Evolutionary conservation across 2,113 vertebrate genomes (phyloP), one percentile per base, ranked within the genome.

Genomic region (Rutilus rutilus): DNA sequence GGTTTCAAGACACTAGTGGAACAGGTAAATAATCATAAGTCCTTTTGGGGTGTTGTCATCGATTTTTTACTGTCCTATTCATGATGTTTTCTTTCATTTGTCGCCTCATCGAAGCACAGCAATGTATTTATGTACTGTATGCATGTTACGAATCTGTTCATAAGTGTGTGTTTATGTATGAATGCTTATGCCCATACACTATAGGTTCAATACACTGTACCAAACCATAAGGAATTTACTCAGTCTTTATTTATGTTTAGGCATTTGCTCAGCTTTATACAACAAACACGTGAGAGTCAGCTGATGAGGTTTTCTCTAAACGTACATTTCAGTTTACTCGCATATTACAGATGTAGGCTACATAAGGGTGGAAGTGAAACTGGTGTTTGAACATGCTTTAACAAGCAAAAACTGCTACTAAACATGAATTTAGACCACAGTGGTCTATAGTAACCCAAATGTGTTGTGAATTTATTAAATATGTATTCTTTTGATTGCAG

Each of bases 1-100:
- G 93, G 92, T 94, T 95, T 89, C 91, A 92, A n/a, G 84, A 91
- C 23, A 90, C 91, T 0, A 90, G 91, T 65, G 93, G 93, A 23
- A 92, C 93, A 91, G 95, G 95, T 96, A 67, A n/a, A 75, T 42
- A 1, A 39, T 47, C 0, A 59, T 69, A 15, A n/a, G 5, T 54
- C 3, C 17, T 76, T 27, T 77, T 10, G 27, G 14, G 64, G 27
- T 67, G 71, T 50, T 45, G 12, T 25, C 6, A 45, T 45, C 2
- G 2, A 42, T 30, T n/a, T 45, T n/a, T 45, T 14, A 75, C 17
- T 36, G 27, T 27, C 25, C 33, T 4, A 60, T 10, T 42, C 6
- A 4, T 25, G 30, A 25, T 25, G 4, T 14, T 79, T 45, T 60
- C 59, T 19, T 10, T 25, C 39, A 62, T 62, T 42, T 79, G 12